Evolutionary conservation across 1,140 invertebrate genomes (phyloP).

Genomic region (Micrasema minimum): DNA sequence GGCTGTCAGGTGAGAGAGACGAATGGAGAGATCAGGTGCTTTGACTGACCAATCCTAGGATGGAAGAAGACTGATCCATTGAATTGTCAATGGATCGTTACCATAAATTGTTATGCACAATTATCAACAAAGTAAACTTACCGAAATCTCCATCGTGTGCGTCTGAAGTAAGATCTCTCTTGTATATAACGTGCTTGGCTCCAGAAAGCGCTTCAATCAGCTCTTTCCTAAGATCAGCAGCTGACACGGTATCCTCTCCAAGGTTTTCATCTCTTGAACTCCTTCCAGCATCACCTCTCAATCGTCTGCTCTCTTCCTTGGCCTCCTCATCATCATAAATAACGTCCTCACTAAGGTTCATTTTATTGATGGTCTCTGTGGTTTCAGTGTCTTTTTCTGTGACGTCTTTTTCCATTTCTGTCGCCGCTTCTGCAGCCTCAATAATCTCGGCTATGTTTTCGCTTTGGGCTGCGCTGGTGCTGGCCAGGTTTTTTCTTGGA

Average conservation of each 20-base stretch:
- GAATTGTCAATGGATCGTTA: no score
- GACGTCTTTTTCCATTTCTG: background rate
- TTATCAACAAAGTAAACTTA: no score
- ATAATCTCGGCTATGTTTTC: constrained; percentile 22
- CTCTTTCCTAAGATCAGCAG: constrained; percentile 43
- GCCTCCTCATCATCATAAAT: constrained; percentile 44
- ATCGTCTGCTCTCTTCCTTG: constrained; percentile 40
- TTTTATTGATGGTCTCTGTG: constrained; percentile 41
- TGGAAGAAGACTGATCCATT: no score
- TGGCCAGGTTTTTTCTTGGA: constrained; percentile 44
- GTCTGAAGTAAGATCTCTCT: constrained; percentile 64
- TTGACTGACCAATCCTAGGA: no score
- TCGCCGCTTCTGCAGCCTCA: background rate
- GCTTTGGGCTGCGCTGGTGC: background rate
- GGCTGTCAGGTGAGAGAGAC: no score
- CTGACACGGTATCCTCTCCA: background rate
- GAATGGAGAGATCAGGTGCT: no score
- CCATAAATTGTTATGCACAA: no score
- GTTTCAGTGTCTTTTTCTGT: constrained; percentile 1
- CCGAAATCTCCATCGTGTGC: constrained; percentile 77
- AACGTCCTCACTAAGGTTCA: constrained; percentile 43
- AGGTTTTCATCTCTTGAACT: constrained; percentile 1
- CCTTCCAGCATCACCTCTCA: background rate
- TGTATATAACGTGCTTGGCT: constrained; percentile 74
- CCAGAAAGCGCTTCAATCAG: constrained; percentile 60